Conservation (phyloP, 2,888 invertebrate genomes). For the Eristalinus aeneus region DNA sequence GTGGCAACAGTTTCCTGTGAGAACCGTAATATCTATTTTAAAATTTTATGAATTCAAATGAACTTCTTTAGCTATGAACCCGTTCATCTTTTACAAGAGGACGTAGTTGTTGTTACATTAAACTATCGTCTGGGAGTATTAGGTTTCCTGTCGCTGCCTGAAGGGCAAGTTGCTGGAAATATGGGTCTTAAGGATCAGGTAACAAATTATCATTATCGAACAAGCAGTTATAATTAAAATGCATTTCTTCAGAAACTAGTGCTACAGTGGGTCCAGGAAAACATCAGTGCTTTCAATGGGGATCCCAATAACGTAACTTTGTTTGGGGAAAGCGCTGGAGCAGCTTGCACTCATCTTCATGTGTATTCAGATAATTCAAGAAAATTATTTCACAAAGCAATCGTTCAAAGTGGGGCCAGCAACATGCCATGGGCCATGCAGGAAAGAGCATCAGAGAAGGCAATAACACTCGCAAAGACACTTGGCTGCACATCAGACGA, state of each 20-base stretch:
- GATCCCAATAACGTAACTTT: slow-evolving; percentile 79
- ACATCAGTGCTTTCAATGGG: slow-evolving; percentile 81
- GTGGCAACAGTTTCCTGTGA: slow-evolving; percentile 77
- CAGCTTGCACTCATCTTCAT: slow-evolving; percentile 77
- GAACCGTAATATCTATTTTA: background rate
- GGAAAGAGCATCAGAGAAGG: slow-evolving; percentile 72
- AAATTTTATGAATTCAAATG: background rate
- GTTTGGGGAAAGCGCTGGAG: slow-evolving; percentile 80
- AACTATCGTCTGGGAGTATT: slow-evolving; percentile 79
- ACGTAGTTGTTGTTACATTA: slow-evolving; percentile 78
- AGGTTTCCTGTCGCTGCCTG: slow-evolving; percentile 78
- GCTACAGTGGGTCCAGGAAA: slow-evolving; percentile 80
- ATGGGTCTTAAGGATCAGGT: slow-evolving; percentile 79
- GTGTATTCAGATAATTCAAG: slow-evolving; percentile 75
- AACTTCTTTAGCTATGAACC: slow-evolving; percentile 78
- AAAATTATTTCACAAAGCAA: slow-evolving; percentile 78
- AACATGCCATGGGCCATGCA: slow-evolving; percentile 79
- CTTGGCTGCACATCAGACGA: slow-evolving; percentile 72
- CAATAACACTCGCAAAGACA: slow-evolving; percentile 74
- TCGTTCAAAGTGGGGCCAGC: slow-evolving; percentile 78
- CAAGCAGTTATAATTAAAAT: background rate
- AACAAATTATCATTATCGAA: background rate
- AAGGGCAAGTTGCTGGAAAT: slow-evolving; percentile 78
- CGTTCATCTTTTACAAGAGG: slow-evolving; percentile 77
- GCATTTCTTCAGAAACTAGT: slow-evolving; percentile 78